These are phyloP conservation scores for Agrotis clavis DNA, from an alignment of 2,888 invertebrate species.

Conservation along the genomic window DNA sequence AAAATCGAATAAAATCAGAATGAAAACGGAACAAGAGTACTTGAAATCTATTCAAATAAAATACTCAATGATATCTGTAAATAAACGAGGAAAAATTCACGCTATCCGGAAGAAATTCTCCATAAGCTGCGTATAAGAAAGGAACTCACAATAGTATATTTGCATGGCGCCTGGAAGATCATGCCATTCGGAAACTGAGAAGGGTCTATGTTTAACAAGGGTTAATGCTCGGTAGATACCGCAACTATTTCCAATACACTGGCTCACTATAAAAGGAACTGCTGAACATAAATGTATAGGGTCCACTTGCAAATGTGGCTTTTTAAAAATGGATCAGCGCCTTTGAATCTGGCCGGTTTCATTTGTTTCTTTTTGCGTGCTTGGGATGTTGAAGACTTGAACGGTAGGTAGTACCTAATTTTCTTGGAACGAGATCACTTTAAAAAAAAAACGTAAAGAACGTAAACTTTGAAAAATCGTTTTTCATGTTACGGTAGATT, in stretches of 20 bases:
- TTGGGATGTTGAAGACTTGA: not conserved
- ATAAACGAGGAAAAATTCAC: conserved; percentile 57
- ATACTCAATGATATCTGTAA: conserved; percentile 55
- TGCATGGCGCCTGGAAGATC: conserved; percentile 78
- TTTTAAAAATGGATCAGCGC: conserved; percentile 42
- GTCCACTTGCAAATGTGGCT: conserved; percentile 45
- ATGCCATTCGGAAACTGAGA: conserved; percentile 79
- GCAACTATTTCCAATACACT: conserved; percentile 78
- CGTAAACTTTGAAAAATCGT: no score
- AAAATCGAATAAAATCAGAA: conserved; percentile 32
- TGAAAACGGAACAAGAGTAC: conserved; percentile 46
- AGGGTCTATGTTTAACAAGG: conserved; percentile 87
- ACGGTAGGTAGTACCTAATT: not conserved
- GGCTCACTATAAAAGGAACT: conserved; percentile 74
- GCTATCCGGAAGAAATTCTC: conserved; percentile 56
- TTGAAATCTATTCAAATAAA: conserved; percentile 63
- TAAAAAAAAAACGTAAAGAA: no score
- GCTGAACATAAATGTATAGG: conserved; percentile 60
- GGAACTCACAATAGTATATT: conserved; percentile 71
- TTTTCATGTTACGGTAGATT: no score
- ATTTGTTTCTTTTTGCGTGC: conserved; percentile 13
- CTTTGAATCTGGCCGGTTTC: conserved; percentile 15
- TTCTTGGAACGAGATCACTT: not conserved
- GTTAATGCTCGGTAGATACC: conserved; percentile 79
- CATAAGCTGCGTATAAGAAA: conserved; percentile 54